Evolutionary conservation across 2,888 invertebrate genomes (phyloP).

Genomic region (Operophtera brumata): DNA sequence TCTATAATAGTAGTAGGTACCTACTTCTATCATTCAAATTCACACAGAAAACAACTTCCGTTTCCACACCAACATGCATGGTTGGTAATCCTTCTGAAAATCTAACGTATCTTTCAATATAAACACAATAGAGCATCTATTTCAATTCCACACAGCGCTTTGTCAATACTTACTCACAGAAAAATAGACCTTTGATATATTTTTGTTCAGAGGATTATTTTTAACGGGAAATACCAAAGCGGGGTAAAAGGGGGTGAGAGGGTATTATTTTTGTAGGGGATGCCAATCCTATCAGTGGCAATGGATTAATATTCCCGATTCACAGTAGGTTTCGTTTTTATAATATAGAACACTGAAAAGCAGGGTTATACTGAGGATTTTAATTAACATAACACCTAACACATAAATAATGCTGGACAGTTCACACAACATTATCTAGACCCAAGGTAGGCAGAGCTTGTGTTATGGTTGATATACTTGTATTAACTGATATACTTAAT

Average conservation of each 20-base stretch:
- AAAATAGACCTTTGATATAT: background rate
- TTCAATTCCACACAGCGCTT: background rate
- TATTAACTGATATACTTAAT: too few species aligned
- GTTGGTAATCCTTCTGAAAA: background rate
- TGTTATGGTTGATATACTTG: too few species aligned
- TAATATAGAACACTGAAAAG: conserved; percentile 14
- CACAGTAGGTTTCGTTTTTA: conserved; percentile 6
- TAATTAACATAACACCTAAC: too few species aligned
- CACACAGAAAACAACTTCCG: too few species aligned
- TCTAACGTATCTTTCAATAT: conserved; percentile 4
- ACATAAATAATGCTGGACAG: background rate
- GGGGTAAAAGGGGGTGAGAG: too few species aligned
- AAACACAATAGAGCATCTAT: conserved; percentile 6
- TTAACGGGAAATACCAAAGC: conserved; percentile 5
- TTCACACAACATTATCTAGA: too few species aligned
- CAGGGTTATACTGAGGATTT: too few species aligned
- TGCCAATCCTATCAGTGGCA: conserved; percentile 14
- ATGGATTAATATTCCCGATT: conserved; percentile 14
- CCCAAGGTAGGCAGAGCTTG: too few species aligned
- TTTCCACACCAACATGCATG: too few species aligned
- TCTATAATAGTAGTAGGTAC: too few species aligned
- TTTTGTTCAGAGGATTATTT: conserved; percentile 2
- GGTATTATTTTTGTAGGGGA: background rate
- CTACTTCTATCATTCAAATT: too few species aligned
- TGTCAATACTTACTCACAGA: background rate